A percentile compares a stretch with the other conserved stretches of the same genome.
Evolutionary conservation across 35 echinoderm and acorn worm species (phyloP).

Genomic region (Lytechinus pictus): DNA sequence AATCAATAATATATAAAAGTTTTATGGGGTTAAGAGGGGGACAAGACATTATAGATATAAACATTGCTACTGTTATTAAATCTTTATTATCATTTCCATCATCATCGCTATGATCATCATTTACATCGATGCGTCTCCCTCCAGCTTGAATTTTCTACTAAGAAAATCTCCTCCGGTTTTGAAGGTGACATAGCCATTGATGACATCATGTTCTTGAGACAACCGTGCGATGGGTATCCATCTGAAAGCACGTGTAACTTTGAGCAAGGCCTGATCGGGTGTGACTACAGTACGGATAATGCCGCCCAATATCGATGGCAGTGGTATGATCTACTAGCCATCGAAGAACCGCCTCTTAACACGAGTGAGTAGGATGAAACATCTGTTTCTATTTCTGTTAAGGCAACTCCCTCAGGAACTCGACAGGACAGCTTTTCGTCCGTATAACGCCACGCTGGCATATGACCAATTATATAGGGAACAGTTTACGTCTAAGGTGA

Average conservation of each 20-base stretch:
- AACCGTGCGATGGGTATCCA: slow-evolving; percentile 61
- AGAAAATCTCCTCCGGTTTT: neutral
- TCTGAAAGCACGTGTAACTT: slow-evolving; percentile 42
- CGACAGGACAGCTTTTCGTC: too few relatives aligned
- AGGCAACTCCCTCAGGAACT: too few relatives aligned
- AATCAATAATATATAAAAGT: too few relatives aligned
- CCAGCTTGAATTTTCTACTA: neutral
- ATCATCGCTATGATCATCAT: too few relatives aligned
- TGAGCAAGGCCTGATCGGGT: neutral
- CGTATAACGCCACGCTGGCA: too few relatives aligned
- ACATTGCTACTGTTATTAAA: too few relatives aligned
- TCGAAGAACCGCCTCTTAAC: slow-evolving; percentile 9
- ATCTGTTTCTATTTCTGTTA: too few relatives aligned
- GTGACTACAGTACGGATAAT: neutral
- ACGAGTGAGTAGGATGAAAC: neutral
- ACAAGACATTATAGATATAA: too few relatives aligned
- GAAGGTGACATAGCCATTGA: slow-evolving; percentile 78
- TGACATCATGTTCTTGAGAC: slow-evolving; percentile 60
- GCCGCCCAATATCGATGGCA: neutral
- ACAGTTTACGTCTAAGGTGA: too few relatives aligned
- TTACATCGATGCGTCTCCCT: neutral
- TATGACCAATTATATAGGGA: too few relatives aligned
- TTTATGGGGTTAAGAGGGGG: too few relatives aligned
- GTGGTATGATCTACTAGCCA: slow-evolving; percentile 12
- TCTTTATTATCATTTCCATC: too few relatives aligned